phyloP scores from a whole-genome alignment of 35 echinoderm and acorn worm species.

The Amphiura filiformis region DNA sequence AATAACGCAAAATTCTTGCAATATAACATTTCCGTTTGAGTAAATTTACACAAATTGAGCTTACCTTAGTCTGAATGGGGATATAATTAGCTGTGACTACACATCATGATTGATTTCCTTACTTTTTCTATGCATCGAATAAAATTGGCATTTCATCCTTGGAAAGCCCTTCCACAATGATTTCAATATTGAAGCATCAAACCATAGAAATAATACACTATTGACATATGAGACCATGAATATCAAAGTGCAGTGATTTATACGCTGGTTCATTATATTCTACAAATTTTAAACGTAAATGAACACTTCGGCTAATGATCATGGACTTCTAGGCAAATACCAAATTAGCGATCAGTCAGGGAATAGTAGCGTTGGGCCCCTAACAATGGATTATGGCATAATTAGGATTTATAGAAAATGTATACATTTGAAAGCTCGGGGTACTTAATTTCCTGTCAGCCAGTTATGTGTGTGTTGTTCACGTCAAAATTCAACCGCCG shows the following conservation, averaged over 20 bases:
- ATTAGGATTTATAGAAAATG: conserved; percentile 15
- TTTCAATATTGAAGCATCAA: neutral
- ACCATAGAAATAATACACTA: neutral
- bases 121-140: neutral
- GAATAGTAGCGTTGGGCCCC: neutral
- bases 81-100: too few species aligned
- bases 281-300: neutral
- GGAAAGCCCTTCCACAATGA: neutral
- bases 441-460: conserved; percentile 1
- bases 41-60: too few species aligned
- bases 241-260: neutral
- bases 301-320: neutral
- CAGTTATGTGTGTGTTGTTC: neutral
- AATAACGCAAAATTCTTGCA: too few species aligned
- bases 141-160: neutral
- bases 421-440: neutral
- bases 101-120: too few species aligned
- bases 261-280: neutral
- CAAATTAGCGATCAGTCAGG: neutral
- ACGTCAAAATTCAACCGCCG: conserved; percentile 3
- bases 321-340: neutral
- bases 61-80: too few species aligned
- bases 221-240: neutral
- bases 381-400: conserved; percentile 6
- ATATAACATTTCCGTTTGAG: too few species aligned